These are phyloP conservation scores for Troides helena DNA, from an alignment of 2,888 invertebrate genomes.

Conservation along the genomic window DNA sequence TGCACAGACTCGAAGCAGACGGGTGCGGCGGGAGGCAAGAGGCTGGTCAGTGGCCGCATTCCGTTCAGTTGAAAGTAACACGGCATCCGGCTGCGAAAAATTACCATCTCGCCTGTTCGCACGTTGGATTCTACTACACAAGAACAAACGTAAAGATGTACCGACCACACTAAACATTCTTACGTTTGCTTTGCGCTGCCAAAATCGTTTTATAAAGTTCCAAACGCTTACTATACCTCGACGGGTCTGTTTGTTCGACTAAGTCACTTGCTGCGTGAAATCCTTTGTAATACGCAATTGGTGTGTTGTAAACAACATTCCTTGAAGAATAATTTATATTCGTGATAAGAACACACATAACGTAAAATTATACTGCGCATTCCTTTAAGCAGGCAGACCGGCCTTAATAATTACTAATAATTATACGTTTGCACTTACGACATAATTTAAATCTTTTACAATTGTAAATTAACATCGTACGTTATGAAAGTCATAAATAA, in stretches of 20 bases:
- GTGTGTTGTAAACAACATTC: not conserved
- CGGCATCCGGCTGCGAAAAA: constrained; percentile 77
- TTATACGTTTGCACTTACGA: not conserved
- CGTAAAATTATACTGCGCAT: constrained; percentile 6
- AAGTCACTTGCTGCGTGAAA: no score
- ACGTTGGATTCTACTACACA: constrained; percentile 42
- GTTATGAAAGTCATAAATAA: constrained; percentile 15
- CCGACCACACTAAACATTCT: not conserved
- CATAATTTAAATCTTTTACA: constrained; percentile 6
- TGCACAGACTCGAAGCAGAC: constrained; percentile 44
- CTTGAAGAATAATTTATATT: constrained; percentile 2
- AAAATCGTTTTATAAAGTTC: not conserved
- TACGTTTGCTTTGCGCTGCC: not conserved
- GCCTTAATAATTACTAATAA: constrained; percentile 4
- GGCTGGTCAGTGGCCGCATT: constrained; percentile 77
- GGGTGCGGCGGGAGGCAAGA: constrained; percentile 57
- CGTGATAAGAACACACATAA: constrained; percentile 1
- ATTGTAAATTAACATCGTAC: constrained; percentile 5
- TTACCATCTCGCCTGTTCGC: constrained; percentile 52
- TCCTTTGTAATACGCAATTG: no score
- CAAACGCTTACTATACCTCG: not conserved
- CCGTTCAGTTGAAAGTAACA: constrained; percentile 75
- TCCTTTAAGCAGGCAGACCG: not conserved
- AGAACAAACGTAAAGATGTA: not conserved
- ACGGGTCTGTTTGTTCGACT: not conserved